Conservation (phyloP, 2,797 vertebrate species). For the Esox lucius region DNA sequence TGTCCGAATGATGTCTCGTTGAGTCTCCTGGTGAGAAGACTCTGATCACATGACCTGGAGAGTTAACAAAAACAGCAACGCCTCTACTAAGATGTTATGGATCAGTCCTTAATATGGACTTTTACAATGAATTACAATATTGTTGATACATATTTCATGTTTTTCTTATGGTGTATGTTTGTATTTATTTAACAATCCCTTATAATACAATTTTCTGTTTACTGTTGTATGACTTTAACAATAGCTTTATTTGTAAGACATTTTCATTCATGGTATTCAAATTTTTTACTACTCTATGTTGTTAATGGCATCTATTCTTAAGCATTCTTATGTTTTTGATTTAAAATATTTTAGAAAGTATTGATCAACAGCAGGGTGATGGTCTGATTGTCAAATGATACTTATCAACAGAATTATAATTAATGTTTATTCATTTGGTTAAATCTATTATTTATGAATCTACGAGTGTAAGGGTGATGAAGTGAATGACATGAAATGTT, state of each 20-base stretch:
- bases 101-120: slow-evolving; percentile 36
- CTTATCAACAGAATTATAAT: background rate
- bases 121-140: slow-evolving; percentile 22
- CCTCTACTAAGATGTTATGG: slow-evolving; percentile 23
- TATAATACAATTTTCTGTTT: slow-evolving; percentile 29
- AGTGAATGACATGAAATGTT: background rate
- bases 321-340: no score
- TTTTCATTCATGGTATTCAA: background rate
- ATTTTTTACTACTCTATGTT: background rate
- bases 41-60: background rate
- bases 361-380: background rate
- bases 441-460: background rate
- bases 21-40: slow-evolving; percentile 33
- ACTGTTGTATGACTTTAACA: slow-evolving; percentile 36
- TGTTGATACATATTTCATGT: slow-evolving; percentile 38
- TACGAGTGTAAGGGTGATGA: background rate
- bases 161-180: slow-evolving; percentile 34
- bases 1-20: slow-evolving; percentile 83
- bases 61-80: background rate
- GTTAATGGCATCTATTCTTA: no score
- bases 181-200: slow-evolving; percentile 32
- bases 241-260: background rate
- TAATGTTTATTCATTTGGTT: background rate
- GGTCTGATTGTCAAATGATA: background rate
- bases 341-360: no score